Base-by-base conservation (phyloP, 2,113 vertebrate species). In the Phrynosoma blainvillii region DNA sequence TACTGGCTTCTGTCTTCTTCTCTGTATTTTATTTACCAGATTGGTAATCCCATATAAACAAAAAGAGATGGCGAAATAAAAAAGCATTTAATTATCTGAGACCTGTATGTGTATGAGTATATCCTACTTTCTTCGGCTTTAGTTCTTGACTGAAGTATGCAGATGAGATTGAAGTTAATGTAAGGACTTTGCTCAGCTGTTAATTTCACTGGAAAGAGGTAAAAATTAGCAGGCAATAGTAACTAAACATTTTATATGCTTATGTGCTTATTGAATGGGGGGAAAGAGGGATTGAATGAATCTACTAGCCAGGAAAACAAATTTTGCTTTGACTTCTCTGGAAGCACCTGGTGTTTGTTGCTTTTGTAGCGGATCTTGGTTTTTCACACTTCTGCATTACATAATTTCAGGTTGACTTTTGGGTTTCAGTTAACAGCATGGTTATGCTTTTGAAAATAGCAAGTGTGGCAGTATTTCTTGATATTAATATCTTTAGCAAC, bases 401-500 rank as follows among this genome's bases (percentile, higher is more conserved):
- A n/a, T 52, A 54, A 54, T 71, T 84, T 14, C 82, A 54, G 30
- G n/a, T 54, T 27, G 71, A 21, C 42, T 32, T 52, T 73, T 85
- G 91, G 92, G 86, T 90, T 79, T 86, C 5, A 75, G 73, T 87
- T 56, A 90, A 30, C 73, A 88, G 81, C 84, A 10, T 23, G 73
- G 40, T 1, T 47, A 47, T 47, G 47, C 47, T 86, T 16, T 79
- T 85, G 88, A 90, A 92, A 12, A 42, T 13, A 89, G 89, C 75
- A 93, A 68, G 85, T 11, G 9, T 80, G 88, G 83, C 83, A n/a
- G 10, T 62, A 11, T 79, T 10, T 90, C 93, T 36, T 89, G 89
- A 82, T 68, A 86, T 52, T 90, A 0, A 0, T 59, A 88, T 42
- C 59, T 62, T 62, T 16, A 62, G 14, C 59, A 62, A 62, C 59